phyloP scores from a whole-genome alignment of 1,140 invertebrate genomes.

The Adoxophyes honmai region DNA sequence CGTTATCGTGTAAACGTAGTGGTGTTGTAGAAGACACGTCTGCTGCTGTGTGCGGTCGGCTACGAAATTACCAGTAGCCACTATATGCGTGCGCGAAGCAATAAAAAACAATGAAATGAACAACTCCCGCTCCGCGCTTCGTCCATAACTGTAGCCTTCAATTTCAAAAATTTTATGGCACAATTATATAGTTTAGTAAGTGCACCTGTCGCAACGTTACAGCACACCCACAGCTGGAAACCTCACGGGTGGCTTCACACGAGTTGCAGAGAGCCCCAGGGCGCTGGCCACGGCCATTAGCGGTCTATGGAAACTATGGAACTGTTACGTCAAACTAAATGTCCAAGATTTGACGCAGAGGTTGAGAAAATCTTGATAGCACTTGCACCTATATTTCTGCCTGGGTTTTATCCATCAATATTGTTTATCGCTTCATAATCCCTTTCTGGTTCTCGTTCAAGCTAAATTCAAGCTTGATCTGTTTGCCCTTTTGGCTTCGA shows the following conservation, averaged over 20 bases:
- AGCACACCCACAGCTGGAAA: slow-evolving; percentile 4
- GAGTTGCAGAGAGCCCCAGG: too few relatives aligned
- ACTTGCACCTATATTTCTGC: too few relatives aligned
- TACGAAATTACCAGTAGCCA: too few relatives aligned
- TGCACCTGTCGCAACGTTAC: slow-evolving; percentile 1
- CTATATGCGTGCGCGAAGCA: slow-evolving; percentile 4
- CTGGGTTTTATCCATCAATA: too few relatives aligned
- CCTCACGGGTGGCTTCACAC: neutral
- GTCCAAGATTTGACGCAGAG: neutral
- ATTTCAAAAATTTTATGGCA: neutral
- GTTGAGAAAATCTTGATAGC: neutral
- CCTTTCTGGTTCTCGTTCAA: too few relatives aligned
- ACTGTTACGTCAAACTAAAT: slow-evolving; percentile 7
- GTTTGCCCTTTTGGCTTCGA: too few relatives aligned
- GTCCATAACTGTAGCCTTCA: neutral
- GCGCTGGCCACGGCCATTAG: neutral
- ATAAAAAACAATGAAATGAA: neutral
- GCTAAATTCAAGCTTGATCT: too few relatives aligned
- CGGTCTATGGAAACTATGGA: slow-evolving; percentile 5
- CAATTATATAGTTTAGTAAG: slow-evolving; percentile 3
- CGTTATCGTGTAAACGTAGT: too few relatives aligned
- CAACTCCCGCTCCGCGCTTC: neutral
- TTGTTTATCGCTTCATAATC: too few relatives aligned
- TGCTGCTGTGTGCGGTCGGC: too few relatives aligned
- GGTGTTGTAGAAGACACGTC: too few relatives aligned